A percentile compares a stretch with the other conserved stretches of the same genome.
Evolutionary conservation across 2,113 vertebrate genomes (phyloP).

Genomic region (Cephalopholis sonnerati): DNA sequence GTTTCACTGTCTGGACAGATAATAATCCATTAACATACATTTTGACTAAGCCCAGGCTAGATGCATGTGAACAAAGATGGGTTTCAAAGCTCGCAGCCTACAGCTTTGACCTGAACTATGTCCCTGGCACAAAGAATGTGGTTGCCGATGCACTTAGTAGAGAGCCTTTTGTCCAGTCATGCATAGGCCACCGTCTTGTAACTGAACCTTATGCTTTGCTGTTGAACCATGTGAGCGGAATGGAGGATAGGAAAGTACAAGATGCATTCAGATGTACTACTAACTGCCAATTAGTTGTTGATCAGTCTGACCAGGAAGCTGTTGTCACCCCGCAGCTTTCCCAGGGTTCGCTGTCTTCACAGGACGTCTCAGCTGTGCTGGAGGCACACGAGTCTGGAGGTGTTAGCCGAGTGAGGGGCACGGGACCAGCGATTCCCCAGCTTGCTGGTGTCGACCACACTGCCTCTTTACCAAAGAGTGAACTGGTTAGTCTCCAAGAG

Average conservation of each 20-base stretch:
- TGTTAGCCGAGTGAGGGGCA: neutral
- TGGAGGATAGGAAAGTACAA: slow-evolving; percentile 15
- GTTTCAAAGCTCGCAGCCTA: slow-evolving; percentile 34
- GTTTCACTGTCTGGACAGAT: neutral
- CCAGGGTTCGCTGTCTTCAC: neutral
- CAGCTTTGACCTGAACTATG: slow-evolving; percentile 34
- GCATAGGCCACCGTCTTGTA: slow-evolving; percentile 11
- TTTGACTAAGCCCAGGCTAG: slow-evolving; percentile 16
- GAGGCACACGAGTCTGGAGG: neutral
- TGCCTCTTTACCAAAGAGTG: neutral
- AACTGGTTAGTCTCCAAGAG: slow-evolving; percentile 14
- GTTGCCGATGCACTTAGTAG: slow-evolving; percentile 11
- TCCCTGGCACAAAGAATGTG: slow-evolving; percentile 19
- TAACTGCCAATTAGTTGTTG: slow-evolving; percentile 24
- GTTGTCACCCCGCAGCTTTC: neutral
- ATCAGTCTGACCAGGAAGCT: neutral
- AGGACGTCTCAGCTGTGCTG: neutral
- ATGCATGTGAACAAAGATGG: slow-evolving; percentile 42
- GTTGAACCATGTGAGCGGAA: slow-evolving; percentile 11
- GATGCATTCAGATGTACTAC: slow-evolving; percentile 17
- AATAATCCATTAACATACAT: slow-evolving; percentile 26
- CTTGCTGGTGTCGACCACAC: neutral
- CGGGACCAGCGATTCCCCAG: neutral
- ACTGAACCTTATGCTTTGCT: slow-evolving; percentile 28
- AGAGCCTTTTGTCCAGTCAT: slow-evolving; percentile 26